Evolutionary conservation across 2,888 invertebrate genomes (phyloP), one percentile per base, ranked within the genome.

Genomic region (Priocnemis perturbator): DNA sequence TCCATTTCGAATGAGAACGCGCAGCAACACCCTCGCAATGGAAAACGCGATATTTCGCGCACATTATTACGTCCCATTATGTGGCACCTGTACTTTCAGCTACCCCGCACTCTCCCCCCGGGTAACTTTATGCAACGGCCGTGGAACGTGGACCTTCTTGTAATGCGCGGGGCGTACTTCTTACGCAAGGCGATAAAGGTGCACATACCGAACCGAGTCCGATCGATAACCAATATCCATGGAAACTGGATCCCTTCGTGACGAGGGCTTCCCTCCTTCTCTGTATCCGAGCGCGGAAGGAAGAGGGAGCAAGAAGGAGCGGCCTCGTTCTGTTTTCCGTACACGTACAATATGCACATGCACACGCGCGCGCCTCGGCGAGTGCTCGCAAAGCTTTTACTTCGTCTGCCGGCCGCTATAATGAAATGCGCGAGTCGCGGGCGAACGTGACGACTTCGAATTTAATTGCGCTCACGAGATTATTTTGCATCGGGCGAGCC

Each of bases 151-250:
- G 55, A 58, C 21, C 62, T 65, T 45, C 50, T 69, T 60, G 60
- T 60, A 56, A 63, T 63, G 66, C 60, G 44, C 52, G 20, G 19
- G 30, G 60, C 52, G 48, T 50, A 52, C 15, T 65, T 64, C 63
- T 59, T 37, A 44, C 50, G 45, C 60, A 55, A 50, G 56, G 59
- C 71, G 76, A 74, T 71, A 65, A 72, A 67, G 74, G 63, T 44
- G 62, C 65, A 62, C 30, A 52, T 53, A 57, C 66, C 20, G 20
- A 21, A 19, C 50, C 50, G 19, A 17, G 50, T 3, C 23, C 64
- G 68, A 75, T 79, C 79, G 77, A 79, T 79, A 79, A 73, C 75
- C 79, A 79, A 79, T 79, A 79, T 79, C 79, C 68, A 77, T 73
- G 71, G 79, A 77, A 79, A 75, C 79, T 71, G 71, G 77, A 79